Base-by-base conservation (phyloP, 2,797 vertebrate genomes). In the Rhinoraja longicauda region DNA sequence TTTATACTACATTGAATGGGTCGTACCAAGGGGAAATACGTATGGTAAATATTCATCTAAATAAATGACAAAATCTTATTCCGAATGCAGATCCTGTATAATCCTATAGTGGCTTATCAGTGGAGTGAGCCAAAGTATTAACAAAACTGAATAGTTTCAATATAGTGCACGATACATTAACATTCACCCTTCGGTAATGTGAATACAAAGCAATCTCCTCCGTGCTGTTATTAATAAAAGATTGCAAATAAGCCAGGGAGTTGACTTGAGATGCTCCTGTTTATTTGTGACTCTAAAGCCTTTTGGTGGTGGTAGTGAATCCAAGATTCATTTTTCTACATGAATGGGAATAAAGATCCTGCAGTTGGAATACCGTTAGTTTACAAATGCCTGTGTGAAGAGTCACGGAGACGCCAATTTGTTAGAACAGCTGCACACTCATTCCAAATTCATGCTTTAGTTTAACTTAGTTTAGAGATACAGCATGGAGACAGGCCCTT, bases 141-240 rank as follows among this genome's bases (percentile, higher is more conserved):
- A 62, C 82, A n/a, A 62, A 62, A 17, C 29, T 86, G 57, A 62
- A n/a, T n/a, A 12, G 1, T 86, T 57, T 86, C 57, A 84, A 84
- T 84, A 26, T 12, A 57, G 9, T 82, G 21, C 53, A 84, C 29
- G 24, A n/a, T 64, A 32, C 57, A 62, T 86, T 62, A 32, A 1
- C 15, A 32, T n/a, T 64, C 29, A 62, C 13, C 57, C 1, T 64
- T 86, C 12, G 86, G 53, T 53, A 82, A 84, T 59, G 84, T 84
- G 81, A 84, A n/a, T 62, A 59, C n/a, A 59, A 86, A 62, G 26
- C 82, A 86, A 84, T 62, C 82, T n/a, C 29, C 82, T 86, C 53
- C 1, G 3, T n/a, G n/a, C 29, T n/a, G 29, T 59, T 62, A 59
- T 84, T 29, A 15, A 62, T n/a, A 86, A 86, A 62, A 2, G 57